Evolutionary conservation across 2,113 vertebrate genomes (phyloP).

Genomic region (Clarias gariepinus): DNA sequence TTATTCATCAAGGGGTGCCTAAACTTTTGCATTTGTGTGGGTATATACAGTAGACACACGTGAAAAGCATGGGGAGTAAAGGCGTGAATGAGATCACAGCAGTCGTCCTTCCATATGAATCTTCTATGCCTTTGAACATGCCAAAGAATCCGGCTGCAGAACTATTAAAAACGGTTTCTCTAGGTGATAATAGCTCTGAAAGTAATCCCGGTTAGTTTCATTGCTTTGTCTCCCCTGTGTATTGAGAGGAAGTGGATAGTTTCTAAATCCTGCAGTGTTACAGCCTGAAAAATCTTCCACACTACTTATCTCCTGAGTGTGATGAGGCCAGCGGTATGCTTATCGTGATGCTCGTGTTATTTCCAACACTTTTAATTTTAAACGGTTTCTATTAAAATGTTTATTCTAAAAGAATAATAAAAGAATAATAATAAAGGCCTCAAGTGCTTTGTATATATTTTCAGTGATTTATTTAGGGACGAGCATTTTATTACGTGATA

Average conservation of each 20-base stretch:
- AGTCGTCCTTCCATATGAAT: not conserved
- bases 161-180: constrained; percentile 7
- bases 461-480: not conserved
- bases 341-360: not conserved
- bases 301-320: not conserved
- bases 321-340: not conserved
- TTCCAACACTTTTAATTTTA: not conserved
- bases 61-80: not conserved
- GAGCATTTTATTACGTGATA: not conserved
- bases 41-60: no score
- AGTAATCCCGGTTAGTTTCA: not conserved
- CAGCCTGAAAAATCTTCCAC: not conserved
- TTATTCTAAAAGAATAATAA: not conserved
- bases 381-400: not conserved
- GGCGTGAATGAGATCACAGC: not conserved
- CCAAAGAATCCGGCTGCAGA: not conserved
- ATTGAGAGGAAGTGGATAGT: not conserved
- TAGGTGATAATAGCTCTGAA: constrained; percentile 1
- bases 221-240: constrained; percentile 3
- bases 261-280: not conserved
- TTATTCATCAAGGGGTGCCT: no score
- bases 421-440: not conserved
- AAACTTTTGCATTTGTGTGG: no score
- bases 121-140: constrained; percentile 8
- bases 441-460: not conserved